These are phyloP conservation scores for Macaca mulatta DNA, from an alignment of 2,113 vertebrate genomes.

Conservation along the genomic window DNA sequence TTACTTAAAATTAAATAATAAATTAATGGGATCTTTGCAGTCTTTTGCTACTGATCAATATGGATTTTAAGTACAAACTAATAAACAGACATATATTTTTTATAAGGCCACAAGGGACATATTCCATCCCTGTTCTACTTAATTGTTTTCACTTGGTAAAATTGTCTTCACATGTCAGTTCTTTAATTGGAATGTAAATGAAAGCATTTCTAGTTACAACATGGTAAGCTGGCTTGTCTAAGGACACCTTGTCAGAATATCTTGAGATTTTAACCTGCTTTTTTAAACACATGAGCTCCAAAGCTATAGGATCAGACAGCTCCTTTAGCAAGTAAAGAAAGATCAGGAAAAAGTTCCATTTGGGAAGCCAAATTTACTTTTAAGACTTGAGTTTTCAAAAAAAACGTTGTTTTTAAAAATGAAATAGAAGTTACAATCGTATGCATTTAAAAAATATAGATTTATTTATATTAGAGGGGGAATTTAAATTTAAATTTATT, in stretches of 20 bases:
- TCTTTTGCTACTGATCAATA: not conserved
- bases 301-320: not conserved
- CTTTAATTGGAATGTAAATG: not conserved
- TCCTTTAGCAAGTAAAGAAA: not conserved
- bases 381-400: not conserved
- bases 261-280: not conserved
- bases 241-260: not conserved
- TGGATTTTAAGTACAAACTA: not conserved
- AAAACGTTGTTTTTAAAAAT: not conserved
- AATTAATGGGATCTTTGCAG: not conserved
- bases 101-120: not conserved
- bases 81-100: not conserved
- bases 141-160: not conserved
- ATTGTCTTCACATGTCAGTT: not conserved
- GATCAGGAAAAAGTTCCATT: not conserved
- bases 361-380: not conserved
- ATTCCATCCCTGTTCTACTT: not conserved
- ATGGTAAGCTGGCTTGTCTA: not conserved
- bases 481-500: not conserved
- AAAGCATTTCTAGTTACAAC: not conserved
- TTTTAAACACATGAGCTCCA: not conserved
- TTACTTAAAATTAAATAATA: not conserved
- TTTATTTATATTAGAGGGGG: not conserved
- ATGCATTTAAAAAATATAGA: not conserved
- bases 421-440: constrained; percentile 5